Percentiles rank a stretch among this genome's conserved stretches.
Conservation (phyloP, 1,140 invertebrate species). For the Papilio dardanus region DNA sequence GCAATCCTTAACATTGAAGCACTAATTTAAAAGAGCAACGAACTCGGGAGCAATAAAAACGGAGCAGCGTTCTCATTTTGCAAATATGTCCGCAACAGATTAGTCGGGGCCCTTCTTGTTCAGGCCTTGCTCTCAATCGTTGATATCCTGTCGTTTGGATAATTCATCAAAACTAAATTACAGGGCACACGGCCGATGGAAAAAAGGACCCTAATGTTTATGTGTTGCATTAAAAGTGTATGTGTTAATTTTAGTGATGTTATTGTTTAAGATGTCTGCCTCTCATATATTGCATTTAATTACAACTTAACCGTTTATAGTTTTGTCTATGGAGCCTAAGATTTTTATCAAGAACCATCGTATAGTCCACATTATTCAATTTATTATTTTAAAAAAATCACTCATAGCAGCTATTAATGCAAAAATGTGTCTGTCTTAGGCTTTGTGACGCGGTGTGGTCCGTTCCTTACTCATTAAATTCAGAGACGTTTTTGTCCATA, state of each 20-base stretch:
- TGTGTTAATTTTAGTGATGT: background rate
- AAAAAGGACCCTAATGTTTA: conserved; percentile 7
- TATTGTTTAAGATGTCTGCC: too few species aligned
- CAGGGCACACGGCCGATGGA: conserved; percentile 46
- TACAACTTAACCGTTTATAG: too few species aligned
- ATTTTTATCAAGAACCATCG: too few species aligned
- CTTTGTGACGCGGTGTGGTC: conserved; percentile 12
- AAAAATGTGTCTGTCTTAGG: background rate
- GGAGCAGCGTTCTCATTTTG: conserved; percentile 43
- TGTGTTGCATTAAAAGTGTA: background rate
- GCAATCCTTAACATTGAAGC: background rate
- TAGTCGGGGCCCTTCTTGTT: conserved; percentile 39
- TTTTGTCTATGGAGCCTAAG: too few species aligned
- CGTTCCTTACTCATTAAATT: conserved; percentile 22
- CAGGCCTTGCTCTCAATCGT: conserved; percentile 47
- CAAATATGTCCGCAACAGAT: conserved; percentile 53
- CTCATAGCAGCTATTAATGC: background rate
- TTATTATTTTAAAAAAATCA: too few species aligned
- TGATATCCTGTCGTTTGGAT: conserved; percentile 49
- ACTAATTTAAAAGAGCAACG: conserved; percentile 44
- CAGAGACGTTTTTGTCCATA: conserved; percentile 30
- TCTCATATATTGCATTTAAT: too few species aligned
- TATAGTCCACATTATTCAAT: too few species aligned
- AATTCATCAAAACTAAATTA: conserved; percentile 65
- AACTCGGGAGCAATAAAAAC: conserved; percentile 47